These are phyloP conservation scores for Tapirus terrestris DNA, from an alignment of 2,113 vertebrate genomes.

Conservation along the genomic window DNA sequence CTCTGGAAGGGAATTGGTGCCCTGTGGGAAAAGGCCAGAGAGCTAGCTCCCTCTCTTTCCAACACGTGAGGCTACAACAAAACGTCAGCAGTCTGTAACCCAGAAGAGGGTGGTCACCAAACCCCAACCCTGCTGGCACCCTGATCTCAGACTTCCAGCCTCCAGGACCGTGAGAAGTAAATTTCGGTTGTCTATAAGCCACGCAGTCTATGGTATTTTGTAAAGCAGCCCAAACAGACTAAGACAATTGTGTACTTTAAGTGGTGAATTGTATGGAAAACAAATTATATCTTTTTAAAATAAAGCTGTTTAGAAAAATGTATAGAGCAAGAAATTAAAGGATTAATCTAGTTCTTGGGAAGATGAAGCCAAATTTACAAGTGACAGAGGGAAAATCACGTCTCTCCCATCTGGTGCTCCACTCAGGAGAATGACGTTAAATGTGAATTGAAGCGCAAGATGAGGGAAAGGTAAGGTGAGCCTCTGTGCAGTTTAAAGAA, in stretches of 20 bases:
- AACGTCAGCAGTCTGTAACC: neutral
- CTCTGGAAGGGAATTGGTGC: neutral
- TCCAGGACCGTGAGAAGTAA: neutral
- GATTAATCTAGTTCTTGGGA: neutral
- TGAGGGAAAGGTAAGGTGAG: neutral
- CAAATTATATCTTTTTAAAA: neutral
- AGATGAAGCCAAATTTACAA: neutral
- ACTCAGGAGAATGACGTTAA: neutral
- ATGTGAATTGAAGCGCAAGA: neutral
- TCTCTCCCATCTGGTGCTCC: neutral
- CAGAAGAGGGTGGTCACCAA: neutral
- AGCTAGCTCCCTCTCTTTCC: neutral
- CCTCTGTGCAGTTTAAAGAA: neutral
- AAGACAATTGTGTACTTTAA: neutral
- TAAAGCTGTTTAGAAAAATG: neutral
- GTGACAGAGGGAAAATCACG: neutral
- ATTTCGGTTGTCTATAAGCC: neutral
- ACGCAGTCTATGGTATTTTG: neutral
- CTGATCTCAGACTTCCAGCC: neutral
- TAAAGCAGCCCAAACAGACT: neutral
- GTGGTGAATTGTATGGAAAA: neutral
- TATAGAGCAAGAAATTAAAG: neutral
- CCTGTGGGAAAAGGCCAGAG: neutral
- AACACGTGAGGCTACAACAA: neutral
- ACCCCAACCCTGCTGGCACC: neutral